Evolutionary conservation across 2,113 vertebrate species (phyloP).

Genomic region (Otolemur garnettii): DNA sequence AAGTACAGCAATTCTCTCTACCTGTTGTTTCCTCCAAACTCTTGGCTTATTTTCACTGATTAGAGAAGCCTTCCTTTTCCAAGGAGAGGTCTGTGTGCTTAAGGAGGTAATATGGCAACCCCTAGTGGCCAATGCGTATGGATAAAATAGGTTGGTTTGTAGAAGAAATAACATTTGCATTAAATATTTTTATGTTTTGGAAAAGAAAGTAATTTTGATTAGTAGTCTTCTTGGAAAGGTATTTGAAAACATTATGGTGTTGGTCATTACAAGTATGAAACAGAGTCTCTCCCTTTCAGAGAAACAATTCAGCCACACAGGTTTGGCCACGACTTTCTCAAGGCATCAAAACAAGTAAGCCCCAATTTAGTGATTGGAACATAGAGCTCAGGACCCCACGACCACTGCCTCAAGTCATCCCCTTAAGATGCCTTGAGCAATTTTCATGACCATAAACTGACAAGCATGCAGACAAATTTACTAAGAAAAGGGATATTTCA

Average conservation of each 20-base stretch:
- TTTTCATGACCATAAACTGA: not conserved
- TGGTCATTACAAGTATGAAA: not conserved
- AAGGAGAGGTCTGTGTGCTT: not conserved
- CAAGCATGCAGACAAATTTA: not conserved
- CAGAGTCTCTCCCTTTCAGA: conserved; percentile 2
- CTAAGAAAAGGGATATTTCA: not conserved
- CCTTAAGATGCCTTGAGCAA: not conserved
- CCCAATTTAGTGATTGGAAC: not conserved
- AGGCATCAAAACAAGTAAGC: not conserved
- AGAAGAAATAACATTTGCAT: not conserved
- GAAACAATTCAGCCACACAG: not conserved
- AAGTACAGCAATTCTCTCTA: not conserved
- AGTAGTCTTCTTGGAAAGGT: not conserved
- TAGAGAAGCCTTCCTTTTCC: not conserved
- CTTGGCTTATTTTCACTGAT: not conserved
- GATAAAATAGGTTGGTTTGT: not conserved
- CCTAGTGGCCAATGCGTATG: conserved; percentile 81
- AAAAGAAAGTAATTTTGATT: conserved; percentile 49
- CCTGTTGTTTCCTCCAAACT: not conserved
- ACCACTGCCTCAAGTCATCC: not conserved
- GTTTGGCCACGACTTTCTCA: not conserved
- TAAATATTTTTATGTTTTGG: conserved; percentile 1
- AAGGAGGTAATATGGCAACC: conserved; percentile 78
- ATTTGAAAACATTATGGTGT: not conserved
- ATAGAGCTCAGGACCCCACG: not conserved